phyloP scores from a whole-genome alignment of 2,888 invertebrate species.

The Clitarchus hookeri region DNA sequence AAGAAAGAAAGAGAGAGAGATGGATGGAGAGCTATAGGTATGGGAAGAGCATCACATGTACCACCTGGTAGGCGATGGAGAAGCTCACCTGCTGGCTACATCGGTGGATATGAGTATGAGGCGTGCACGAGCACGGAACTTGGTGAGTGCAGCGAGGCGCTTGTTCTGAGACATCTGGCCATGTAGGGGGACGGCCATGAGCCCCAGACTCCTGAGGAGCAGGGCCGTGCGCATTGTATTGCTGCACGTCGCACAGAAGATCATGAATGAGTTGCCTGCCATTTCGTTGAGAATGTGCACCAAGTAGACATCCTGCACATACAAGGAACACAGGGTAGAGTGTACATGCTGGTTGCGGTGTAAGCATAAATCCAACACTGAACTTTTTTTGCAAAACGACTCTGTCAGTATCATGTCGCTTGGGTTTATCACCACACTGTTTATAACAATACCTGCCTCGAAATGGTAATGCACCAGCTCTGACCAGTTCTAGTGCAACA shows the following conservation, averaged over 20 bases:
- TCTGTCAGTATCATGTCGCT: no score
- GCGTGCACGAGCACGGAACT: conserved; percentile 93
- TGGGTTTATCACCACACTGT: no score
- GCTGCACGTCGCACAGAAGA: conserved; percentile 95
- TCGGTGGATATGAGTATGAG: conserved; percentile 97
- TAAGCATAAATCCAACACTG: no score
- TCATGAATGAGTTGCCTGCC: conserved; percentile 94
- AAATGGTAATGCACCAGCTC: no score
- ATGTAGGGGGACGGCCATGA: conserved; percentile 95
- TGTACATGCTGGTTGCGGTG: not conserved
- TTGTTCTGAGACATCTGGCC: conserved; percentile 99
- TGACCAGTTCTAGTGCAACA: no score
- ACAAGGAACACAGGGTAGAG: conserved; percentile 37
- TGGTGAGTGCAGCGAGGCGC: conserved; percentile 90
- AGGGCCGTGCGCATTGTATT: conserved; percentile 88
- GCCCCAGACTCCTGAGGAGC: conserved; percentile 85
- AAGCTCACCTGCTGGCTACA: conserved; percentile 86
- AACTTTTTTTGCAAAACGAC: conserved; percentile 15
- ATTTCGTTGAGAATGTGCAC: conserved; percentile 94
- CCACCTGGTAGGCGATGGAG: no score
- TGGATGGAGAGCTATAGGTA: no score
- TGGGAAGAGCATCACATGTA: no score
- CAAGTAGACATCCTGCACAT: conserved; percentile 85
- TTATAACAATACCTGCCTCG: no score
- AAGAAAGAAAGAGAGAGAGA: no score